Conservation (phyloP, 2,888 invertebrate genomes). For the Pecten maximus region DNA sequence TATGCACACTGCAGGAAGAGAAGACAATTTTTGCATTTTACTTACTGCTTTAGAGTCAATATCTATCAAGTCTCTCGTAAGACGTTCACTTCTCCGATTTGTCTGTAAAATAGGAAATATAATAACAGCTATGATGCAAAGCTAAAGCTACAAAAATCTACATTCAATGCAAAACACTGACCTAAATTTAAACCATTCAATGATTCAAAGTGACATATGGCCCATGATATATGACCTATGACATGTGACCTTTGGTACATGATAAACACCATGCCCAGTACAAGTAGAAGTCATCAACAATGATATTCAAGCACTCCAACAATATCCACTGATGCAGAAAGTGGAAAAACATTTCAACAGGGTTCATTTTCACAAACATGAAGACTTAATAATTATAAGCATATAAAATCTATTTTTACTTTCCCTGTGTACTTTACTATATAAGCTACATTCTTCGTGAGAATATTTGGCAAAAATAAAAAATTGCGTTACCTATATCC, state of each 20-base stretch:
- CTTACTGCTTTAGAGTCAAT: slow-evolving; percentile 22
- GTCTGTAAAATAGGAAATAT: slow-evolving; percentile 14
- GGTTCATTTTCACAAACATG: too few relatives aligned
- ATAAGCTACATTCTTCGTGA: too few relatives aligned
- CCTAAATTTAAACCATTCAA: not conserved
- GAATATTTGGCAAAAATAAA: too few relatives aligned
- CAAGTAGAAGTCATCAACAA: not conserved
- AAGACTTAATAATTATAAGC: too few relatives aligned
- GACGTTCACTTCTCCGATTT: slow-evolving; percentile 21
- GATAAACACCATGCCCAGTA: not conserved
- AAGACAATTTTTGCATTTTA: slow-evolving; percentile 30
- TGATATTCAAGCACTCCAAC: not conserved
- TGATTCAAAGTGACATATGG: not conserved
- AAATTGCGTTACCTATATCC: too few relatives aligned
- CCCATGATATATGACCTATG: too few relatives aligned
- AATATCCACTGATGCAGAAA: not conserved
- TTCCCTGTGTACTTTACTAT: too few relatives aligned
- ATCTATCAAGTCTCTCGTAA: slow-evolving; percentile 21
- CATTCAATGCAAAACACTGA: not conserved
- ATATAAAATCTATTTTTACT: too few relatives aligned
- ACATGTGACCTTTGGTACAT: not conserved
- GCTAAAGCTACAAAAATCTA: not conserved
- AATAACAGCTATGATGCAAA: slow-evolving; percentile 17
- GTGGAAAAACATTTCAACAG: not conserved
- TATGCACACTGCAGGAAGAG: slow-evolving; percentile 21